phyloP scores from a whole-genome alignment of 2,888 invertebrate species.

The Netelia melanura region DNA sequence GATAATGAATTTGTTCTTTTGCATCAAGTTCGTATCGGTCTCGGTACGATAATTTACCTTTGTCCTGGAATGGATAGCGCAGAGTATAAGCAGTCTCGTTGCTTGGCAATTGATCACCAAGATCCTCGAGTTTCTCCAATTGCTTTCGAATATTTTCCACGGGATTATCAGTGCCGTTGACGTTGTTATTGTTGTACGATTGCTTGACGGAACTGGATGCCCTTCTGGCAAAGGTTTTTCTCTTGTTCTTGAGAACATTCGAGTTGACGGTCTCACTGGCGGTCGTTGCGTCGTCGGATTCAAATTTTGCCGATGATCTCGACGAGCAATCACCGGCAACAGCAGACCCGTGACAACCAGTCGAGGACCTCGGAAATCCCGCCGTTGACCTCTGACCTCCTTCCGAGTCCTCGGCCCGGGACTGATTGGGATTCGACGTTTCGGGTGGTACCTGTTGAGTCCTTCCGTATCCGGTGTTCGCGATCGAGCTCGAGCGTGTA shows the following conservation, averaged over 20 bases:
- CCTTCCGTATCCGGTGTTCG: slow-evolving; percentile 73
- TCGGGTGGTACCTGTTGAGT: slow-evolving; percentile 43
- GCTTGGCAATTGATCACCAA: slow-evolving; percentile 92
- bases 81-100: slow-evolving; percentile 91
- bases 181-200: slow-evolving; percentile 79
- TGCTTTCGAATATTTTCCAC: slow-evolving; percentile 93
- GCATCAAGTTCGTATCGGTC: background rate
- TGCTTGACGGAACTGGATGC: slow-evolving; percentile 82
- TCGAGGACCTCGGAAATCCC: slow-evolving; percentile 72
- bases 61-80: slow-evolving; percentile 92
- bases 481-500: slow-evolving; percentile 80
- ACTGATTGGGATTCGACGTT: slow-evolving; percentile 48
- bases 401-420: slow-evolving; percentile 72
- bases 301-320: slow-evolving; percentile 77
- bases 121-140: slow-evolving; percentile 92
- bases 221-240: slow-evolving; percentile 78
- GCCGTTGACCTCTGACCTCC: slow-evolving; percentile 65
- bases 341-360: slow-evolving; percentile 41
- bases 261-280: slow-evolving; percentile 82
- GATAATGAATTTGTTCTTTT: background rate
- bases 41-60: slow-evolving; percentile 84
- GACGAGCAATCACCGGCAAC: slow-evolving; percentile 57
- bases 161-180: slow-evolving; percentile 85
- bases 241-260: slow-evolving; percentile 77
- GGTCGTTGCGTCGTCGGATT: slow-evolving; percentile 83